Conservation (phyloP, 2,888 invertebrate genomes). For the Sisyra nigra region DNA sequence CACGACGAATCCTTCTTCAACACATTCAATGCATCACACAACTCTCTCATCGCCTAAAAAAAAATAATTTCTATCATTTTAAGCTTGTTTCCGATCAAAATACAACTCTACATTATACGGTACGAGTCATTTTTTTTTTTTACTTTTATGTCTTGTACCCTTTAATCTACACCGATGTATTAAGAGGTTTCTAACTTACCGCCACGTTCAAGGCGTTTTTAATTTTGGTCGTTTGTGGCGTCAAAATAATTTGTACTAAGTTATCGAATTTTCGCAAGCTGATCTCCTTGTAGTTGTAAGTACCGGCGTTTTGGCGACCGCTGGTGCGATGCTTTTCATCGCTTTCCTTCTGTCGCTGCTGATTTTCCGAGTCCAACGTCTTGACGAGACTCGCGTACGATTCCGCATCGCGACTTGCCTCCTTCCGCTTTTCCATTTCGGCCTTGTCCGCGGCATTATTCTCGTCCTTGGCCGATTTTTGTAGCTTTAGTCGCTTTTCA, state of each 20-base stretch:
- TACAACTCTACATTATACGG: no score
- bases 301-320: conserved; percentile 4
- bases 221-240: conserved; percentile 37
- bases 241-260: conserved; percentile 46
- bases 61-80: no score
- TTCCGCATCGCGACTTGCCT: conserved; percentile 11
- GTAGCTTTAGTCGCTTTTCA: conserved; percentile 11
- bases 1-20: conserved; percentile 45
- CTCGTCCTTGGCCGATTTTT: conserved; percentile 14
- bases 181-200: no score
- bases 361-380: conserved; percentile 7
- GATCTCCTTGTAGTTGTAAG: conserved; percentile 32
- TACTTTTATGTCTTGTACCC: background rate
- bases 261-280: conserved; percentile 36
- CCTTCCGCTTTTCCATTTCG: conserved; percentile 11
- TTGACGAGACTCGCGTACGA: conserved; percentile 10
- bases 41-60: conserved; percentile 57
- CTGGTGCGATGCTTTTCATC: conserved; percentile 11
- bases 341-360: background rate
- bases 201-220: conserved; percentile 43
- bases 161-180: no score
- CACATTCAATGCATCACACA: conserved; percentile 48
- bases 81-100: no score
- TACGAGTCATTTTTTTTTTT: no score
- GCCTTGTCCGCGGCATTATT: conserved; percentile 10